phyloP scores from a whole-genome alignment of 2,113 vertebrate species.

The Donacobius atricapilla region DNA sequence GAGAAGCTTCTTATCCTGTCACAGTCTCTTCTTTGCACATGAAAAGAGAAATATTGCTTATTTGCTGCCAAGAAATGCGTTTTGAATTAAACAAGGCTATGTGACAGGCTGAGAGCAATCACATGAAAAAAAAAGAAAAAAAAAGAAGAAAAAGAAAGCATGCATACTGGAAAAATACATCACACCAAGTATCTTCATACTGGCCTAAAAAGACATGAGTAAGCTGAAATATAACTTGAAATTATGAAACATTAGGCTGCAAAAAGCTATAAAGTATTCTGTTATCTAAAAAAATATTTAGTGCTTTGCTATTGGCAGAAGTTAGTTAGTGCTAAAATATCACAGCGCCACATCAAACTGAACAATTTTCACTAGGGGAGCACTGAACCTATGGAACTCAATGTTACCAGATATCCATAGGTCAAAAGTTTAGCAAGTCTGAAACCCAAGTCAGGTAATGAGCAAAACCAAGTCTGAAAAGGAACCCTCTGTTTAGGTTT shows the following conservation, averaged over 20 bases:
- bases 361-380: not conserved
- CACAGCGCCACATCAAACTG: not conserved
- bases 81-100: constrained; percentile 47
- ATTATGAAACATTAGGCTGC: not conserved
- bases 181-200: not conserved
- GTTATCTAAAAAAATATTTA: not conserved
- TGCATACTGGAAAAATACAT: not conserved
- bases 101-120: constrained; percentile 58
- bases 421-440: not conserved
- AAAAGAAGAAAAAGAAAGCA: not conserved
- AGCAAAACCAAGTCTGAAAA: not conserved
- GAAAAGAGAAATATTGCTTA: constrained; percentile 64
- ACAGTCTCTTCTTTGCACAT: constrained; percentile 59
- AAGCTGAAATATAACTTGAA: not conserved
- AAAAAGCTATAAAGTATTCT: not conserved
- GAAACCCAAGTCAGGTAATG: not conserved
- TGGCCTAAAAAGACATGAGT: not conserved
- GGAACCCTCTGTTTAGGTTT: not conserved
- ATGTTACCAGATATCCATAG: not conserved
- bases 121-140: not conserved
- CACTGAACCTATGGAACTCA: not conserved
- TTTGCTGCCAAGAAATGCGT: constrained; percentile 57
- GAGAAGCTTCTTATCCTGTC: constrained; percentile 61
- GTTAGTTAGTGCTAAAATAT: not conserved
- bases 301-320: not conserved